Percentiles rank a stretch among this genome's conserved stretches.
These are phyloP conservation scores for Gobio occitaniae DNA, from an alignment of 2,797 vertebrate genomes.

Conservation along the genomic window DNA sequence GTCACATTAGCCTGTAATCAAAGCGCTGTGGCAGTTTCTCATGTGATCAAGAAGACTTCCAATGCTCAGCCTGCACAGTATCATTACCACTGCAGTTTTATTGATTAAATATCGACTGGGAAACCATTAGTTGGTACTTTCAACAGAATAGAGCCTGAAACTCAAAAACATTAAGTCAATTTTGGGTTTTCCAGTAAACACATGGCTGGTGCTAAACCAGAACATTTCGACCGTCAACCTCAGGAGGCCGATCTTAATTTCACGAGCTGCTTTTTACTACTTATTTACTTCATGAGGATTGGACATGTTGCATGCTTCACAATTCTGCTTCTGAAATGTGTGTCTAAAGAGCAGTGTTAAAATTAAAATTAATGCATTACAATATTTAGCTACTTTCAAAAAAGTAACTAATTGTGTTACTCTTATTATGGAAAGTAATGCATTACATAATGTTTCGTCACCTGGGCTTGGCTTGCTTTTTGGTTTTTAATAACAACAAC, in stretches of 20 bases:
- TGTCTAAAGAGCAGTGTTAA: neutral
- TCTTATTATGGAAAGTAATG: no score
- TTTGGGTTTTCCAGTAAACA: neutral
- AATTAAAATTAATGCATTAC: neutral
- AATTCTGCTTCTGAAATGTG: neutral
- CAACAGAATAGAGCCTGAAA: neutral
- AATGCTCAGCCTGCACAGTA: neutral
- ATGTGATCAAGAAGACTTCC: neutral
- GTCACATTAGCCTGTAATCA: neutral
- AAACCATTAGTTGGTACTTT: neutral
- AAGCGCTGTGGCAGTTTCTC: neutral
- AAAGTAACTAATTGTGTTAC: neutral
- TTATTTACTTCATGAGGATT: neutral
- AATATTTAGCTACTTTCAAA: neutral
- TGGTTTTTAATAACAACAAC: no score
- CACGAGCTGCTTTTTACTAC: neutral
- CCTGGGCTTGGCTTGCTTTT: no score
- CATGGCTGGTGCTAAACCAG: neutral
- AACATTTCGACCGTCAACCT: no score
- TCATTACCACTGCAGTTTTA: slow-evolving; percentile 14
- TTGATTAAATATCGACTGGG: neutral
- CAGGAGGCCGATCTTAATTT: neutral
- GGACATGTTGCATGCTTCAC: neutral
- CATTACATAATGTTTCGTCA: no score
- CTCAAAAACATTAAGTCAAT: neutral